These are phyloP conservation scores for Ancistrus triradiatus DNA, from an alignment of 2,113 vertebrate species.

Conservation along the genomic window DNA sequence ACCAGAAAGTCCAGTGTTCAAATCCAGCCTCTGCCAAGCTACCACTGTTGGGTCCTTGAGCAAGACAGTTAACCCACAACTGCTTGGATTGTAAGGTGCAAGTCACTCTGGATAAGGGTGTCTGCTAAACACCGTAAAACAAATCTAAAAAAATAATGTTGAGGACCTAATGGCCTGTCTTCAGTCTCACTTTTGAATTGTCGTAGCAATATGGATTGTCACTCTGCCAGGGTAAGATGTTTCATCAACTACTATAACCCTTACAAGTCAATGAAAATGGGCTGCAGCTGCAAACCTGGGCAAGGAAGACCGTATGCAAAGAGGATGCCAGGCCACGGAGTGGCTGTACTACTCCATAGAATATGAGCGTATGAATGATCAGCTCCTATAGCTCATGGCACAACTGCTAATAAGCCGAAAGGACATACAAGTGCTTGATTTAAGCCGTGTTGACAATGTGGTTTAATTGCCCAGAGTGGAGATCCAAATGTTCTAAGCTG, in stretches of 20 bases:
- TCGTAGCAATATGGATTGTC: background rate
- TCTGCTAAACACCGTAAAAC: too few relatives aligned
- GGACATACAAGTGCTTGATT: constrained; percentile 9
- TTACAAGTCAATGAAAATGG: constrained; percentile 7
- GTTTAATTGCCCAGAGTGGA: constrained; percentile 14
- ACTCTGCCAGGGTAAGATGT: constrained; percentile 4
- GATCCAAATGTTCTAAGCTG: constrained; percentile 14
- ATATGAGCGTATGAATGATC: background rate
- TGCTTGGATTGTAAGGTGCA: too few relatives aligned
- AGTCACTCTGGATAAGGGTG: too few relatives aligned
- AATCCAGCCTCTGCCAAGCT: too few relatives aligned
- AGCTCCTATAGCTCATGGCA: background rate
- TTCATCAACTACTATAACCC: constrained; percentile 12
- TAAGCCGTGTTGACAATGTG: constrained; percentile 26
- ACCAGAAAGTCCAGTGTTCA: too few relatives aligned
- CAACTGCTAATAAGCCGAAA: constrained; percentile 16
- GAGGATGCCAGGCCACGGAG: constrained; percentile 14
- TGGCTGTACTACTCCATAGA: constrained; percentile 19
- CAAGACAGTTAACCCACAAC: too few relatives aligned
- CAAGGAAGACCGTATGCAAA: constrained; percentile 16
- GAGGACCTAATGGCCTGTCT: too few relatives aligned
- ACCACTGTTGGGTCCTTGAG: too few relatives aligned
- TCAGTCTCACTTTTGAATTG: too few relatives aligned
- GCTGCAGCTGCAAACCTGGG: background rate
- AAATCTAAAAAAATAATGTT: too few relatives aligned